A percentile compares a stretch with the other conserved stretches of the same genome.
These are phyloP conservation scores for Hippopotamyrus pictus DNA, from an alignment of 2,797 vertebrate genomes.

Conservation along the genomic window DNA sequence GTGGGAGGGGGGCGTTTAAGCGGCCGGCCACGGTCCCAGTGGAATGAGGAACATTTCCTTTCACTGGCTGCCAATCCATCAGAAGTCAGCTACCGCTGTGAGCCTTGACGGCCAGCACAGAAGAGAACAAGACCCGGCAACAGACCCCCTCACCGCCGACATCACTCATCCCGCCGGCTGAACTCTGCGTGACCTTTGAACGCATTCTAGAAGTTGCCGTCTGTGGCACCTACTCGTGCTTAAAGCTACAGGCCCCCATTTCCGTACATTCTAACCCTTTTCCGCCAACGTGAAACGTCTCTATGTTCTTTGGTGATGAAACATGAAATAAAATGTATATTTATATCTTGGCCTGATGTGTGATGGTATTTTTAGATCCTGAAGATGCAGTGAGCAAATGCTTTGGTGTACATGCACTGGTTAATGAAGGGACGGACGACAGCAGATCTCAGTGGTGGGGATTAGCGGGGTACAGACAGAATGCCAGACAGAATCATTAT, in stretches of 20 bases:
- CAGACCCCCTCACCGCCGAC: slow-evolving; percentile 71
- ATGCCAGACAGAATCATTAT: slow-evolving; percentile 64
- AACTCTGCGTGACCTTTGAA: slow-evolving; percentile 88
- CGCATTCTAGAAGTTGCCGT: slow-evolving; percentile 64
- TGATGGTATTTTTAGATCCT: not conserved
- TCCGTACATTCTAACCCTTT: not conserved
- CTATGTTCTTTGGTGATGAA: not conserved
- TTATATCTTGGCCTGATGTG: not conserved
- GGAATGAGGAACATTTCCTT: slow-evolving; percentile 76
- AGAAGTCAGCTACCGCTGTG: slow-evolving; percentile 85
- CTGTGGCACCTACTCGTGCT: slow-evolving; percentile 59
- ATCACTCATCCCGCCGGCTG: slow-evolving; percentile 80
- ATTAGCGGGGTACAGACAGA: slow-evolving; percentile 32
- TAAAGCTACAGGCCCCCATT: slow-evolving; percentile 42
- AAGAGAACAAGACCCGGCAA: slow-evolving; percentile 79
- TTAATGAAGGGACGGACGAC: not conserved
- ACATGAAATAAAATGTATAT: not conserved
- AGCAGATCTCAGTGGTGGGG: not conserved
- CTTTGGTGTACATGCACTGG: not conserved
- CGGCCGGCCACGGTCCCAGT: slow-evolving; percentile 54
- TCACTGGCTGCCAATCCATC: slow-evolving; percentile 94
- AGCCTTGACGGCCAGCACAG: slow-evolving; percentile 74
- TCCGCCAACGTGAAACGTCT: not conserved
- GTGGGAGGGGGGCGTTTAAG: slow-evolving; percentile 27
- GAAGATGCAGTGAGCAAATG: not conserved